Conservation (phyloP, 2,797 vertebrate species). For the Natrix natrix region DNA sequence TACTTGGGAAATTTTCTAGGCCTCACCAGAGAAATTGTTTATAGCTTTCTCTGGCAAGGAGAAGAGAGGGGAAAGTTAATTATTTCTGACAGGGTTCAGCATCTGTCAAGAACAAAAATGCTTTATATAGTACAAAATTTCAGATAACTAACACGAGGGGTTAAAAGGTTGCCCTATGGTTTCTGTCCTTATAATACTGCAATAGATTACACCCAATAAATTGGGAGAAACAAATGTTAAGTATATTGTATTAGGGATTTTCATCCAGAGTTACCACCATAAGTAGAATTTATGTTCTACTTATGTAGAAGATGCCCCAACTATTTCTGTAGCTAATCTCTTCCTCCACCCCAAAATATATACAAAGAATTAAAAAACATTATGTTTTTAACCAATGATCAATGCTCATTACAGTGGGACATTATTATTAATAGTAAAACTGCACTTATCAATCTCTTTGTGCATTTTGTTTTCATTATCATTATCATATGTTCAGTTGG, state of each 20-base stretch:
- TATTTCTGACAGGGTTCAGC: slow-evolving; percentile 51
- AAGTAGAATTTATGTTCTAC: neutral
- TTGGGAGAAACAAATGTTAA: neutral
- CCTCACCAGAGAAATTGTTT: slow-evolving; percentile 55
- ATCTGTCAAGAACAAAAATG: slow-evolving; percentile 53
- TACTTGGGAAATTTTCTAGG: slow-evolving; percentile 40
- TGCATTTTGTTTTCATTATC: neutral
- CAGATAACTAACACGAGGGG: slow-evolving; percentile 47
- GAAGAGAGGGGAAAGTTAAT: slow-evolving; percentile 51
- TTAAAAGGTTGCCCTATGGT: neutral
- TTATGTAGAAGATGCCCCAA: neutral
- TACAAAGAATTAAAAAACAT: neutral
- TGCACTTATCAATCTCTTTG: neutral
- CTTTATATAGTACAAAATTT: slow-evolving; percentile 40
- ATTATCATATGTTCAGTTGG: neutral
- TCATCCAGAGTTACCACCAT: neutral
- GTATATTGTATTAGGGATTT: neutral
- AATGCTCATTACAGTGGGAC: neutral
- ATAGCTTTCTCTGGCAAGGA: slow-evolving; percentile 52
- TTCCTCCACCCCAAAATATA: neutral
- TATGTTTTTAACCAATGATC: neutral
- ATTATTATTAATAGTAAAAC: neutral
- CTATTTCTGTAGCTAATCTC: neutral
- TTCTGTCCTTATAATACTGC: neutral
- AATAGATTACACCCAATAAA: neutral